phyloP scores from a whole-genome alignment of 92 coral and sea anemone genomes.

The Zoanthus sansibaricus region DNA sequence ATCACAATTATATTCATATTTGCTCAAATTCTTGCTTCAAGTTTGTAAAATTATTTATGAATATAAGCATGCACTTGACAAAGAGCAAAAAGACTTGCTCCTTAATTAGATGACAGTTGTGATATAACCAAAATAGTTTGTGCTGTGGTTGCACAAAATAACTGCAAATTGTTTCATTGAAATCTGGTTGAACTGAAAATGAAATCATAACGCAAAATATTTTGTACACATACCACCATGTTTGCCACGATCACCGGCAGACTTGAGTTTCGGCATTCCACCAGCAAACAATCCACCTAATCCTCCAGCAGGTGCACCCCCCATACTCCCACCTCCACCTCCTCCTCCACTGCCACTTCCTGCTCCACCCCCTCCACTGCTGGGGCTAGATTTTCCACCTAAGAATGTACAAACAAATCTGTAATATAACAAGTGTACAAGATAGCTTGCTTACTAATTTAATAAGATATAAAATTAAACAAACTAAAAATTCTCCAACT shows the following conservation, averaged over 20 bases:
- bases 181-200: too few relatives aligned
- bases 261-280: slow-evolving; percentile 92
- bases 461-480: too few relatives aligned
- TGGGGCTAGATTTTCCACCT: slow-evolving; percentile 54
- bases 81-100: too few relatives aligned
- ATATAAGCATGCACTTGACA: too few relatives aligned
- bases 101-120: too few relatives aligned
- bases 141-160: too few relatives aligned
- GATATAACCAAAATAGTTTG: too few relatives aligned
- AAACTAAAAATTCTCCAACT: not conserved
- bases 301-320: slow-evolving; percentile 46
- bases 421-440: not conserved
- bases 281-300: slow-evolving; percentile 97
- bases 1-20: too few relatives aligned
- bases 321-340: slow-evolving; percentile 69
- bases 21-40: too few relatives aligned
- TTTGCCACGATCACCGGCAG: slow-evolving; percentile 85
- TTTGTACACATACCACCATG: slow-evolving; percentile 58
- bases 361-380: slow-evolving; percentile 64
- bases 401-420: not conserved
- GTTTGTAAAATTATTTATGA: too few relatives aligned
- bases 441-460: not conserved
- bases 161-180: too few relatives aligned
- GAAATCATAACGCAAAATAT: too few relatives aligned
- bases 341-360: slow-evolving; percentile 79